Evolutionary conservation across 2,888 invertebrate species (phyloP).

Genomic region (Scaptodrosophila latifasciaeformis): DNA sequence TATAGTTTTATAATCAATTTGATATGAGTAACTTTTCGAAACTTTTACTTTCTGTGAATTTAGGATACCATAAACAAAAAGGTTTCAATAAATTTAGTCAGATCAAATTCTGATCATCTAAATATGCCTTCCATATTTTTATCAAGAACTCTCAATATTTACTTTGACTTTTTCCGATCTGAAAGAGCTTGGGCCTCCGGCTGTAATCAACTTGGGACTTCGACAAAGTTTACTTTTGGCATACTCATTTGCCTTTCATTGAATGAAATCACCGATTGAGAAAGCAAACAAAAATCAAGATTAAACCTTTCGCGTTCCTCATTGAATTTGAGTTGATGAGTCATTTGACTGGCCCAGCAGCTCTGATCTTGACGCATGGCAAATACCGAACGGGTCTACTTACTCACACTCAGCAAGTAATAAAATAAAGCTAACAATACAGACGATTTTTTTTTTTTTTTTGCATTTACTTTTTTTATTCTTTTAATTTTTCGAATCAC

Average conservation of each 20-base stretch:
- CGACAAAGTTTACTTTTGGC: constrained; percentile 15
- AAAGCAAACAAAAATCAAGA: constrained; percentile 27
- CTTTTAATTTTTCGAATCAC: background rate
- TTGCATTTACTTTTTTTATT: background rate
- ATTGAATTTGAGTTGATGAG: constrained; percentile 32
- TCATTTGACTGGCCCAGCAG: constrained; percentile 27
- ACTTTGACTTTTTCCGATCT: too few relatives aligned
- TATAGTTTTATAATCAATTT: too few relatives aligned
- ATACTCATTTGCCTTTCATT: constrained; percentile 20
- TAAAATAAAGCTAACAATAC: background rate
- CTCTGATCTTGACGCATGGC: constrained; percentile 37
- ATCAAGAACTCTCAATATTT: too few relatives aligned
- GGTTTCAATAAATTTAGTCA: constrained; percentile 1
- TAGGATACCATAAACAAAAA: too few relatives aligned
- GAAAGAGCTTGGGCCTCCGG: too few relatives aligned
- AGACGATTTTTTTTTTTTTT: constrained; percentile 1
- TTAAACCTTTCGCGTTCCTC: background rate
- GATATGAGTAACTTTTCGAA: too few relatives aligned
- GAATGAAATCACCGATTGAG: constrained; percentile 2
- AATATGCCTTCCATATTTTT: background rate
- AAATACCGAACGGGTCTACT: constrained; percentile 12
- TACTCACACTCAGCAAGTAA: background rate
- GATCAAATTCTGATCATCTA: constrained; percentile 1
- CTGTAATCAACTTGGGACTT: background rate
- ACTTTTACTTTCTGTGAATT: too few relatives aligned